Evolutionary conservation across 2,113 vertebrate species (phyloP), one percentile per base, ranked within the genome.

Genomic region (Mixornis gularis): DNA sequence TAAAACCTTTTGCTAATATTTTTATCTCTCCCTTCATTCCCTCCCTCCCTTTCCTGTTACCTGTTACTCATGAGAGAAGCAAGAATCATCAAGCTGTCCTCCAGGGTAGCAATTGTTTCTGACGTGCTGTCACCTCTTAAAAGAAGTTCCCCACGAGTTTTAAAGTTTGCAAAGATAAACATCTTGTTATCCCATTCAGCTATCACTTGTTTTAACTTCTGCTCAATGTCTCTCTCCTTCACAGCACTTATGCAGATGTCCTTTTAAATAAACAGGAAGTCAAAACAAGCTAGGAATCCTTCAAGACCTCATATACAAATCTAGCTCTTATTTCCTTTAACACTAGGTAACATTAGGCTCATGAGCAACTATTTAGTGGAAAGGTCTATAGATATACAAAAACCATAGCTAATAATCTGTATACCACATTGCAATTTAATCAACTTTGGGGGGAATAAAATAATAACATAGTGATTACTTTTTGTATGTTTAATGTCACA

Each of bases 191-290:
- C 98, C 99, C 99, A 99, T 66, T 99, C 99, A 9, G 96, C 97
- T 22, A 99, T 98, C 87, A 99, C 98, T 94, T 99, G 99, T 94
- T 98, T 99, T 94, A 99, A 97, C 94, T 99, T 99, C 74, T 99
- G 99, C 70, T 99, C 99, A 79, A 99, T 99, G 87, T 99, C 99
- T 64, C 98, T 97, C 87, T 99, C 99, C 92, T 99, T 99, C 81
- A 99, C 97, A 1, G 99, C 98, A 76, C 99, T 98, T 90, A 99
- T 96, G 62, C 99, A 99, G 93, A 99, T 99, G 90, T 99, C 99
- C 99, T 99, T 88, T 51, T 15, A 83, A 93, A 92, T 40, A 93
- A 94, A 93, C 1, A 24, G 17, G 15, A 64, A 86, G 32, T 20
- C 36, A 85, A 60, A 71, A 82, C 7, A 85, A 71, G 25, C 34